Percentiles rank a stretch among this genome's conserved stretches.
Evolutionary conservation across 1,140 invertebrate species (phyloP).

Genomic region (Ganaspis sp.): DNA sequence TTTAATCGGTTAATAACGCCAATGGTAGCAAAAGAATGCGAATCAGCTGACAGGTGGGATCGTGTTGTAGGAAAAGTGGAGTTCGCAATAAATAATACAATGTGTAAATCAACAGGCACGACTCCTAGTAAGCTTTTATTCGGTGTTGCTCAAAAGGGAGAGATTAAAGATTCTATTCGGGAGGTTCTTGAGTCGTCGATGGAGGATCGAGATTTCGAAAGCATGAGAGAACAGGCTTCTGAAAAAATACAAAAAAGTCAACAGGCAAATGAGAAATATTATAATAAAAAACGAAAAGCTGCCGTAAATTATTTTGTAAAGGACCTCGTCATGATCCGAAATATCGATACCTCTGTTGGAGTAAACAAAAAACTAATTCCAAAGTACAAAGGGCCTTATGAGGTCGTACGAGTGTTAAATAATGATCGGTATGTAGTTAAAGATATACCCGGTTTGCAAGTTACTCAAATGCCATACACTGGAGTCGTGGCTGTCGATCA

Average conservation of each 20-base stretch:
- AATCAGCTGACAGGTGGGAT: conserved; percentile 44
- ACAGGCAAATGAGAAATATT: not conserved
- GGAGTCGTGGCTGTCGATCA: conserved; percentile 32
- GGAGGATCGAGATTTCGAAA: conserved; percentile 23
- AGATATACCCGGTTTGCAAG: conserved; percentile 46
- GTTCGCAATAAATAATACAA: conserved; percentile 42
- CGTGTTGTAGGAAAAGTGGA: conserved; percentile 32
- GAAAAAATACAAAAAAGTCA: conserved; percentile 1
- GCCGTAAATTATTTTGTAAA: conserved; percentile 39
- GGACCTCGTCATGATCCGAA: conserved; percentile 54
- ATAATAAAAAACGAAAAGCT: conserved; percentile 45
- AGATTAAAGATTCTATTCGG: conserved; percentile 30
- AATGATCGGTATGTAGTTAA: conserved; percentile 51
- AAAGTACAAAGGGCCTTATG: conserved; percentile 48
- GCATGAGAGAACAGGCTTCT: not conserved
- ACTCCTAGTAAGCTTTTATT: conserved; percentile 35
- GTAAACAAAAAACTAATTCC: conserved; percentile 49
- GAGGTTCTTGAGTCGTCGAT: not conserved
- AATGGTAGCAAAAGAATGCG: conserved; percentile 50
- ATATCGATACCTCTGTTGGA: conserved; percentile 46
- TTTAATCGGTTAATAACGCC: conserved; percentile 56
- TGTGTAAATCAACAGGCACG: conserved; percentile 35
- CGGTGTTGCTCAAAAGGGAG: conserved; percentile 35
- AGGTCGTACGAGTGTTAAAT: conserved; percentile 42
- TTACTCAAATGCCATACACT: conserved; percentile 37